phyloP scores from a whole-genome alignment of 2,888 invertebrate species.

The Agrochola lota region DNA sequence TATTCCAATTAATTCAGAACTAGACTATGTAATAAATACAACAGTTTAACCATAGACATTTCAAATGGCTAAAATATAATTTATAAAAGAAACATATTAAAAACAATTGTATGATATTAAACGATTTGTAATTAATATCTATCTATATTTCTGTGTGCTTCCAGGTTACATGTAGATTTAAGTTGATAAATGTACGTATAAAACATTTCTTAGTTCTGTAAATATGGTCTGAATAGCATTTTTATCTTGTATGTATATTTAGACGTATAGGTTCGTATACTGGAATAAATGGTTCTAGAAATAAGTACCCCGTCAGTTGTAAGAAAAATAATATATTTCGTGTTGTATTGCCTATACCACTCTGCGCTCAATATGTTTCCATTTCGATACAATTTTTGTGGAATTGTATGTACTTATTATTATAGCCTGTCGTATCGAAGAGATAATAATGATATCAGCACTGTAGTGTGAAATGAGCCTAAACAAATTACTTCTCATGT shows the following conservation, averaged over 20 bases:
- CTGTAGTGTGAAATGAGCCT: constrained; percentile 45
- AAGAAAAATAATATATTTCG: constrained; percentile 34
- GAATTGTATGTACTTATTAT: constrained; percentile 35
- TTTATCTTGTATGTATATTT: constrained; percentile 82
- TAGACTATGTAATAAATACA: constrained; percentile 31
- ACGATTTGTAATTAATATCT: constrained; percentile 68
- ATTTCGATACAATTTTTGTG: constrained; percentile 21
- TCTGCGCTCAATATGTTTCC: constrained; percentile 40
- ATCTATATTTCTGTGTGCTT: constrained; percentile 88
- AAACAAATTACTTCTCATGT: constrained; percentile 14
- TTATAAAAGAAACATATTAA: background rate
- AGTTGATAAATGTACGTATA: constrained; percentile 66
- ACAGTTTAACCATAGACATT: constrained; percentile 34
- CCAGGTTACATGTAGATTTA: constrained; percentile 85
- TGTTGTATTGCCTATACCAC: constrained; percentile 29
- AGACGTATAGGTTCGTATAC: constrained; percentile 65
- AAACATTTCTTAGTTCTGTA: constrained; percentile 79
- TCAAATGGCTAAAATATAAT: constrained; percentile 3
- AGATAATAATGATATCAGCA: constrained; percentile 8
- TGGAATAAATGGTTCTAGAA: constrained; percentile 58
- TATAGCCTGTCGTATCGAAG: constrained; percentile 20
- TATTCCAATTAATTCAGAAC: constrained; percentile 41
- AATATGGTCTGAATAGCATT: constrained; percentile 86
- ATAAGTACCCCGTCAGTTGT: constrained; percentile 57
- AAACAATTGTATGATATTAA: constrained; percentile 60